Conservation (phyloP, 2,888 invertebrate genomes). For the Fragum sueziense region DNA sequence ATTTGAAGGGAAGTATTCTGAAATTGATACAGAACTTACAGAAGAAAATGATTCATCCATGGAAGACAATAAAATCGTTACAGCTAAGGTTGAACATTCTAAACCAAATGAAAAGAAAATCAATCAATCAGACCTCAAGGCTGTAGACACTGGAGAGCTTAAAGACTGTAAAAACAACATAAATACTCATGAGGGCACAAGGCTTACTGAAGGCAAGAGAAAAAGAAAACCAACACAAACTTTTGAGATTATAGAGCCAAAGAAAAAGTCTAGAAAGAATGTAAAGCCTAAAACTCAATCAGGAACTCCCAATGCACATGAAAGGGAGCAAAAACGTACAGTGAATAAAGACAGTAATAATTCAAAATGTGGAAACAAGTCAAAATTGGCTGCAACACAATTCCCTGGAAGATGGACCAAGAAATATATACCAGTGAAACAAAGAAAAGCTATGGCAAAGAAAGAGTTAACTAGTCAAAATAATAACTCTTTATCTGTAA, state of each 20-base stretch:
- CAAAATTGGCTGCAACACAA: background rate
- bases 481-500: background rate
- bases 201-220: conserved; percentile 11
- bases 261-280: background rate
- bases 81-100: background rate
- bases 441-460: conserved; percentile 8
- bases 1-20: conserved; percentile 34
- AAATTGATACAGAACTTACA: conserved; percentile 35
- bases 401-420: conserved; percentile 9
- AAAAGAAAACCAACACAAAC: background rate
- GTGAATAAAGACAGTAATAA: background rate
- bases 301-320: background rate
- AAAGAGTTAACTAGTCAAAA: background rate
- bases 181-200: background rate
- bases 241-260: background rate
- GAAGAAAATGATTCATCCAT: conserved; percentile 2
- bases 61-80: conserved; percentile 16
- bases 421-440: conserved; percentile 44
- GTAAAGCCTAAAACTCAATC: background rate
- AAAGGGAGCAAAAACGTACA: background rate
- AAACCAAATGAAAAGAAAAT: background rate
- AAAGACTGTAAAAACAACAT: background rate
- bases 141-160: background rate
- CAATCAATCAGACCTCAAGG: background rate
- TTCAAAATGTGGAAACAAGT: background rate